These are phyloP conservation scores for Drosophila niveifrons DNA, from an alignment of 2,888 invertebrate species.

Conservation along the genomic window DNA sequence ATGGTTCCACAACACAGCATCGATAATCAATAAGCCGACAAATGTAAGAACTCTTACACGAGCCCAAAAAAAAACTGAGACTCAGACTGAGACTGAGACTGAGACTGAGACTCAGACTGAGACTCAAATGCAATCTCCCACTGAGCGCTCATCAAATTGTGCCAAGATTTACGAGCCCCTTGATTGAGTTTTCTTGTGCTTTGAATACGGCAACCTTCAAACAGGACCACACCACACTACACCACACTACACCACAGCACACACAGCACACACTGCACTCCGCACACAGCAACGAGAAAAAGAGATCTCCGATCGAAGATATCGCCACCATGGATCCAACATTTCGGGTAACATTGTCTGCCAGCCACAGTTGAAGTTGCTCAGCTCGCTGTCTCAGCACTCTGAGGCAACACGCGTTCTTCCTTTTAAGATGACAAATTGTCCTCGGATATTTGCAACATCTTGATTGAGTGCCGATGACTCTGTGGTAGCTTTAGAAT, in stretches of 20 bases:
- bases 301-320: conserved; percentile 4
- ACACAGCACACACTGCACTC: conserved; percentile 36
- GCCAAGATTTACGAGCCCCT: conserved; percentile 79
- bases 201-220: conserved; percentile 81
- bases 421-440: conserved; percentile 55
- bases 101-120: conserved; percentile 9
- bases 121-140: conserved; percentile 62
- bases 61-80: conserved; percentile 17
- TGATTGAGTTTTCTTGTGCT: conserved; percentile 81
- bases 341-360: conserved; percentile 43
- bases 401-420: conserved; percentile 18
- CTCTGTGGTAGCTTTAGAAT: not conserved
- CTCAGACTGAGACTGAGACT: not conserved
- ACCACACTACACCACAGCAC: conserved; percentile 26
- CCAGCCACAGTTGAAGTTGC: not conserved
- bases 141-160: conserved; percentile 80
- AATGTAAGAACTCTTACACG: conserved; percentile 68
- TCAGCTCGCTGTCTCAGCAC: conserved; percentile 4
- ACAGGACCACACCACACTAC: conserved; percentile 71
- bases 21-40: conserved; percentile 78
- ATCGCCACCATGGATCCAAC: conserved; percentile 24
- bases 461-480: conserved; percentile 42
- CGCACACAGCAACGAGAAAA: conserved; percentile 25
- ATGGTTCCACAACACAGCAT: conserved; percentile 56
- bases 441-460: conserved; percentile 42